phyloP scores from a whole-genome alignment of 2,113 vertebrate species.

The Harpagus bidentatus region DNA sequence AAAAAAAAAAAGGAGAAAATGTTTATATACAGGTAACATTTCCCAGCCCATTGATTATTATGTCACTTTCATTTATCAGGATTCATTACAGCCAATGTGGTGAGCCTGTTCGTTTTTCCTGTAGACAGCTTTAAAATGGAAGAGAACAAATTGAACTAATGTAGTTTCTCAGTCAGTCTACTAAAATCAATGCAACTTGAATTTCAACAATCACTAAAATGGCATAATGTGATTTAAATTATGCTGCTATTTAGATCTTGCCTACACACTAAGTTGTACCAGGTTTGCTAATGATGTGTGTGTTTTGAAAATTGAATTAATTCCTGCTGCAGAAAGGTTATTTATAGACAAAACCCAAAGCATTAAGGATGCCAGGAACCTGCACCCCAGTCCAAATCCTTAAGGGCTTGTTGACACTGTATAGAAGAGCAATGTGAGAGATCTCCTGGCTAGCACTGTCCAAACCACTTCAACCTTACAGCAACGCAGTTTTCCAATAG shows the following conservation, averaged over 20 bases:
- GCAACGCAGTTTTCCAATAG: background rate
- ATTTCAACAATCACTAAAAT: background rate
- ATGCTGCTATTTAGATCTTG: background rate
- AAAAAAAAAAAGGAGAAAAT: background rate
- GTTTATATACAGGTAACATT: background rate
- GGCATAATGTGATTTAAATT: background rate
- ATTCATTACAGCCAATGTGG: background rate
- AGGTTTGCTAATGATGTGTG: background rate
- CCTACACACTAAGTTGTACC: background rate
- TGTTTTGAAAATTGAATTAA: background rate
- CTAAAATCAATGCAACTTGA: background rate
- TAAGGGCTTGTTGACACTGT: background rate
- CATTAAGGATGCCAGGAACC: background rate
- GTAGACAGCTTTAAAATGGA: background rate
- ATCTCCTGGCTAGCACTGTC: background rate
- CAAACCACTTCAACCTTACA: background rate
- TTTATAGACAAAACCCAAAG: background rate
- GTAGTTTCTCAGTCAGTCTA: background rate
- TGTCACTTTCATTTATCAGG: background rate
- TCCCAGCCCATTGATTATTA: background rate
- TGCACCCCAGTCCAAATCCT: background rate
- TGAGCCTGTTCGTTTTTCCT: background rate
- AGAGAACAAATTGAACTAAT: background rate
- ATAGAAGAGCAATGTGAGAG: background rate
- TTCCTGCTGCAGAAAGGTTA: background rate